These are phyloP conservation scores for Tupiocoris notatus DNA, from an alignment of 2,888 invertebrate species.

Conservation along the genomic window DNA sequence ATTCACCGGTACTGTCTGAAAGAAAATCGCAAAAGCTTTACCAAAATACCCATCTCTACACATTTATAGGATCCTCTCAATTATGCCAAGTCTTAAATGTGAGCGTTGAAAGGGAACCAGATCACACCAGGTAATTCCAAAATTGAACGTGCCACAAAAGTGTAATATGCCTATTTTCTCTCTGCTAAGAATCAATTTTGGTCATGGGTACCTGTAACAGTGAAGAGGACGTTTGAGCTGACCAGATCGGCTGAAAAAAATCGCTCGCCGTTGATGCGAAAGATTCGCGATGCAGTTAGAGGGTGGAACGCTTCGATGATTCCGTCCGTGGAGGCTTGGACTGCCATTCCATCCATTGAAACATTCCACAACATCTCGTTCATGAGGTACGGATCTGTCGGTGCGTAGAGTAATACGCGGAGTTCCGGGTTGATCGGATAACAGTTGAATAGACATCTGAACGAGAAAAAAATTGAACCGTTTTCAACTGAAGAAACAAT, in stretches of 20 bases:
- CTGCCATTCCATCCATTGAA: not conserved
- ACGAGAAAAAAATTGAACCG: not conserved
- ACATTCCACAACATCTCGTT: not conserved
- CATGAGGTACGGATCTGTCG: not conserved
- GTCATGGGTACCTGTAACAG: not conserved
- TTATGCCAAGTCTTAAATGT: no score
- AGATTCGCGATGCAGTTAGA: slow-evolving; percentile 1
- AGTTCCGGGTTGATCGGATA: not conserved
- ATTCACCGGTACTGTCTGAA: not conserved
- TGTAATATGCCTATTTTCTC: no score
- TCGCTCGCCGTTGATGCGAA: not conserved
- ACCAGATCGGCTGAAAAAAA: not conserved
- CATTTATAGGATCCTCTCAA: no score
- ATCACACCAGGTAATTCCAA: no score
- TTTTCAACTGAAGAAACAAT: not conserved
- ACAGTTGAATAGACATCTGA: slow-evolving; percentile 17
- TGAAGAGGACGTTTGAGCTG: not conserved
- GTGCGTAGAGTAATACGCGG: not conserved
- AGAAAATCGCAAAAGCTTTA: no score
- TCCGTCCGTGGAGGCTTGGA: not conserved
- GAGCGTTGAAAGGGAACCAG: no score
- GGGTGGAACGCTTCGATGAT: not conserved
- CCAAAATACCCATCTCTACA: no score
- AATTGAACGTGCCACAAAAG: no score
- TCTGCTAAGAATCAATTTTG: no score